Conservation (phyloP, 2,888 invertebrate genomes). For the Drosophila parthenogenetica region DNA sequence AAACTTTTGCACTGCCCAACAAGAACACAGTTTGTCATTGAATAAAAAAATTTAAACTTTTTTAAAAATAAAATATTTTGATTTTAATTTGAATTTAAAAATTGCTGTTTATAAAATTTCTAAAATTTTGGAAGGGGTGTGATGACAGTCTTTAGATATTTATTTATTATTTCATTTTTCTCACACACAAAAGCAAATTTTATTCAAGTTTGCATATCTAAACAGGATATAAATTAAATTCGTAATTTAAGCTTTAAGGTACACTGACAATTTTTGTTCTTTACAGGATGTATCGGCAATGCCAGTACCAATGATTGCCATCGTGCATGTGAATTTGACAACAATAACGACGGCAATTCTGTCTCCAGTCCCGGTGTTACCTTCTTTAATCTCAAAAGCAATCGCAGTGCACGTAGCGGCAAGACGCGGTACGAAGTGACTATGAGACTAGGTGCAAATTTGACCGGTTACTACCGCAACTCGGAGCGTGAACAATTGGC, state of each 20-base stretch:
- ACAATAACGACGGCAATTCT: constrained; percentile 18
- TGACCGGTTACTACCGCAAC: constrained; percentile 83
- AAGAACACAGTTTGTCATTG: too few relatives aligned
- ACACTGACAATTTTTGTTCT: neutral
- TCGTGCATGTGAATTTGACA: constrained; percentile 81
- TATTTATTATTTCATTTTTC: constrained; percentile 41
- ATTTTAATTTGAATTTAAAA: too few relatives aligned
- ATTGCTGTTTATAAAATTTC: too few relatives aligned
- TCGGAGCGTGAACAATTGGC: constrained; percentile 81
- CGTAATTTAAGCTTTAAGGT: neutral
- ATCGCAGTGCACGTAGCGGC: constrained; percentile 80
- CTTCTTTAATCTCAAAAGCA: constrained; percentile 59
- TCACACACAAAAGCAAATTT: constrained; percentile 10
- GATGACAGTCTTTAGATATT: too few relatives aligned
- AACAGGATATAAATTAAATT: too few relatives aligned
- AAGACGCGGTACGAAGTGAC: constrained; percentile 85
- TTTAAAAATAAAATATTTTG: too few relatives aligned
- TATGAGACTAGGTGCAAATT: constrained; percentile 84
- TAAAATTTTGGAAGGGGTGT: too few relatives aligned
- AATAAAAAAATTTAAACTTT: too few relatives aligned
- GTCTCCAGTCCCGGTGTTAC: constrained; percentile 13
- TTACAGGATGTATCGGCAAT: constrained; percentile 80
- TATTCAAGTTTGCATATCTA: neutral
- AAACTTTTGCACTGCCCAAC: too few relatives aligned
- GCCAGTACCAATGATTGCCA: constrained; percentile 80